Evolutionary conservation across 2,888 invertebrate species (phyloP), one percentile per base, ranked within the genome.

Genomic region (Drosophila nigricruria): DNA sequence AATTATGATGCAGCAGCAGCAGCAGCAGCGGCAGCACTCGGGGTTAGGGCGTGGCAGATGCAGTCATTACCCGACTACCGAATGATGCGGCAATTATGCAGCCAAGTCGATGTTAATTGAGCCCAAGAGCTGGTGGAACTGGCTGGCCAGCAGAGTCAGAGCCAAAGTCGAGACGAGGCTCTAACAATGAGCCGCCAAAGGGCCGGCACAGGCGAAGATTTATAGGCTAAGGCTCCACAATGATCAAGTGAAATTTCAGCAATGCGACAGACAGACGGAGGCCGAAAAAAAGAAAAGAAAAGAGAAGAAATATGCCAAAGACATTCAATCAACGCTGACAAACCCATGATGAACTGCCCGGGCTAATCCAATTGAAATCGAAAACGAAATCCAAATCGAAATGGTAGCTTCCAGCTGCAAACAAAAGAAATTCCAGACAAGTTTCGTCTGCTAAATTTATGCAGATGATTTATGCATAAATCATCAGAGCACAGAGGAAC

Each of bases 401-500:
- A 66, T 38, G 50, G 59, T 50, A 50, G 16, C 50, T 34, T 5
- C 12, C 34, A 49, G 63, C 30, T 23, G 52, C 67, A 70, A 67
- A 38, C 62, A 58, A 59, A 60, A 57, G 89, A 89, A 89, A 90
- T 91, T 90, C 91, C 87, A 77, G 59, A 68, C 88, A 81, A 77
- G 69, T 80, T 62, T 65, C 53, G 65, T 20, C 60, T 18, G 45
- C 66, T 63, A 84, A 86, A 83, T 82, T 91, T 90, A 88, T 90
- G 82, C 91, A 81, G 81, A 90, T 90, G 91, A 91, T 90, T 90
- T 90, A 91, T 91, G 80, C 73, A 79, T 83, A 79, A 70, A 70
- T 73, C 71, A 73, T n/a, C 36, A 23, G 50, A 43, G 50, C 63
- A 16, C 6, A 57, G 27, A 18, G 64, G 59, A 10, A 20, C 12